Evolutionary conservation across 2,888 invertebrate genomes (phyloP), one percentile per base, ranked within the genome.

Genomic region (Abscondita cerata): DNA sequence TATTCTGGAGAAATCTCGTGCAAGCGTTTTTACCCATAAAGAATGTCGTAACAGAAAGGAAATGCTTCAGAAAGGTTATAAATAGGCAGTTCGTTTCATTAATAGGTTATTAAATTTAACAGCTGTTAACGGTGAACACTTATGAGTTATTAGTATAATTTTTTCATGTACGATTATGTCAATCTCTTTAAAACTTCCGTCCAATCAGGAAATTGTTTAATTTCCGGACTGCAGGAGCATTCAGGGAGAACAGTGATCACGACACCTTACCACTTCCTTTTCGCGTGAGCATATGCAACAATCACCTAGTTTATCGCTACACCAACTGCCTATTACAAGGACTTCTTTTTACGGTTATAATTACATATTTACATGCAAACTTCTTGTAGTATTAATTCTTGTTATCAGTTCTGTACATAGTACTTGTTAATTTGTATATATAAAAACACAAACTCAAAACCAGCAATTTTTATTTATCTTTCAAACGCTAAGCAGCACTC

Each of bases 191-290:
- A 71, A 71, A 65, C 71, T 73, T 75, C 74, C 73, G 75, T 75
- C 73, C 74, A 74, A 73, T 73, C 68, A 68, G 74, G 76, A 77
- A 78, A 77, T 77, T 76, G 76, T 76, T 73, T 76, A 76, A 77
- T 77, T 77, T 78, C 77, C 77, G 74, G 75, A 68, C 68, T 75
- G 73, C 73, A 73, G 73, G 74, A 70, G 62, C 64, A 56, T 58
- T 56, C 63, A 59, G 63, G n/a, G n/a, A 55, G 54, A 59, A 64
- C 63, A 59, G 55, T 63, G 59, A 64, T 59, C 68, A 69, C 66
- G 68, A 64, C 64, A 69, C 59, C 64, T 69, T 62, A 66, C 64
- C 67, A 70, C 70, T 67, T 70, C 66, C 64, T 64, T 60, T 57
- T 70, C 67, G 70, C 67, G 69, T 71, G 68, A 68, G 63, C 68